Percentiles rank a stretch among this genome's conserved stretches.
Conservation (phyloP, 2,888 invertebrate species). For the Rutpela maculata region DNA sequence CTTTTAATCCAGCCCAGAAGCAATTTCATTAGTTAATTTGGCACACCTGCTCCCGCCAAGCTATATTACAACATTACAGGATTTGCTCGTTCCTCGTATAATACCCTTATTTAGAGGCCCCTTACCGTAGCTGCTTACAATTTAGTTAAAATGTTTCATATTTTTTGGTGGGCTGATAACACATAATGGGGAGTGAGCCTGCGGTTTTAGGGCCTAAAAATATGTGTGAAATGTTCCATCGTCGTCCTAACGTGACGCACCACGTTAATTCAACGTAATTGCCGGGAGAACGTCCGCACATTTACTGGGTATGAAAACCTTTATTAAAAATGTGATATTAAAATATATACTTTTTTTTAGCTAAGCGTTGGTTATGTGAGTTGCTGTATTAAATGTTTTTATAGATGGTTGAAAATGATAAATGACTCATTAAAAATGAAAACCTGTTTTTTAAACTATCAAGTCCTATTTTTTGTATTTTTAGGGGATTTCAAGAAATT, state of each 20-base stretch:
- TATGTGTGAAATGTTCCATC: background rate
- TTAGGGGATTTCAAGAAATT: no score
- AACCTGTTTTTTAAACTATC: no score
- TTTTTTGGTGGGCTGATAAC: background rate
- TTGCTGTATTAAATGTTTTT: no score
- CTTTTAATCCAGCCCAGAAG: constrained; percentile 42
- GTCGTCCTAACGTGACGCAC: no score
- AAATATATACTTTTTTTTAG: no score
- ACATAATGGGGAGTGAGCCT: background rate
- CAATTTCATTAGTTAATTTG: constrained; percentile 51
- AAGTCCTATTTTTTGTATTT: no score
- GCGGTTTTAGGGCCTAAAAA: background rate
- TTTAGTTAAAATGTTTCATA: constrained; percentile 2
- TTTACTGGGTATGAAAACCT: background rate
- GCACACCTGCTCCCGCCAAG: constrained; percentile 45
- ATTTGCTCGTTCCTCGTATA: constrained; percentile 16
- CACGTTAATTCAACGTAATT: background rate
- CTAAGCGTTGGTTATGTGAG: no score
- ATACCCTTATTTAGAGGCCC: constrained; percentile 15
- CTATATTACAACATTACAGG: constrained; percentile 7
- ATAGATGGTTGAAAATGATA: no score
- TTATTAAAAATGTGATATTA: background rate
- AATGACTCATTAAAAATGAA: no score
- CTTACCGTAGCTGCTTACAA: background rate
- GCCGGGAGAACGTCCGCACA: background rate